Conservation (phyloP, 2,113 vertebrate genomes). For the Macroglossus sobrinus region DNA sequence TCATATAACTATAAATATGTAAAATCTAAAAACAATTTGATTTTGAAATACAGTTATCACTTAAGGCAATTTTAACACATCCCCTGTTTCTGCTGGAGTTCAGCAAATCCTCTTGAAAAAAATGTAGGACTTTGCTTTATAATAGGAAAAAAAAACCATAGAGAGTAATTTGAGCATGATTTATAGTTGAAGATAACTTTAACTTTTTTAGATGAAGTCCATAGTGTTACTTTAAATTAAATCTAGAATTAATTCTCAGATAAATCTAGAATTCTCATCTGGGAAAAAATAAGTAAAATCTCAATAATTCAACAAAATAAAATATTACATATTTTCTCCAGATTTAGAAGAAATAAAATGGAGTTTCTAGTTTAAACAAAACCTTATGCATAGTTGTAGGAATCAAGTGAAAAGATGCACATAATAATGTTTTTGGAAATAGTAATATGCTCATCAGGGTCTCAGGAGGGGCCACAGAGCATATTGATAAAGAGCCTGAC, state of each 20-base stretch:
- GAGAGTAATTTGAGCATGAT: not conserved
- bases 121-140: not conserved
- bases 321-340: slow-evolving; percentile 10
- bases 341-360: slow-evolving; percentile 10
- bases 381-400: not conserved
- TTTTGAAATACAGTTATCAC: slow-evolving; percentile 48
- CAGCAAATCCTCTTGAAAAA: not conserved
- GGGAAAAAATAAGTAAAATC: not conserved
- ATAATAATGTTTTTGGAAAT: not conserved
- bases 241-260: slow-evolving; percentile 9
- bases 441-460: not conserved
- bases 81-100: not conserved
- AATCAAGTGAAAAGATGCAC: not conserved
- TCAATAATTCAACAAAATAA: slow-evolving; percentile 15
- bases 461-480: not conserved
- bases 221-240: not conserved
- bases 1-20: slow-evolving; percentile 49
- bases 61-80: slow-evolving; percentile 32
- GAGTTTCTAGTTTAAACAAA: slow-evolving; percentile 31
- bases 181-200: not conserved
- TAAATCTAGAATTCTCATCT: not conserved
- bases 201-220: not conserved
- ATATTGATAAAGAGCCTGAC: fast-evolving
- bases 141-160: not conserved
- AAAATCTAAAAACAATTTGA: slow-evolving; percentile 43